phyloP scores from a whole-genome alignment of 2,888 invertebrate species.

The Nezara viridula region DNA sequence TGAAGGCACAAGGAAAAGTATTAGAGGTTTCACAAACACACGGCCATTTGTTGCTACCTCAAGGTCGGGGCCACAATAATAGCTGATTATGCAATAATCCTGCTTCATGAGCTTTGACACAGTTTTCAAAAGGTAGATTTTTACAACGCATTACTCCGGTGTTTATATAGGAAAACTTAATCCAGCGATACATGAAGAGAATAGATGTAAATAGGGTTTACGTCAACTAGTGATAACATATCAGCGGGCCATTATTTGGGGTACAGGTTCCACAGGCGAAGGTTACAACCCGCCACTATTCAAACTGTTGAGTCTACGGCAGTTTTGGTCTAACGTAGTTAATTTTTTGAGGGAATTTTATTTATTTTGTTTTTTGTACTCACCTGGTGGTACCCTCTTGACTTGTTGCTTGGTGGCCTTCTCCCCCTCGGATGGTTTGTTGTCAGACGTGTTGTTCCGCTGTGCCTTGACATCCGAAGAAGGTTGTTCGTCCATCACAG shows the following conservation, averaged over 20 bases:
- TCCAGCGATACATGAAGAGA: background rate
- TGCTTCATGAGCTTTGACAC: conserved; percentile 56
- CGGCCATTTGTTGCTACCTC: conserved; percentile 58
- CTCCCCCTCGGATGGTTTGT: conserved; percentile 12
- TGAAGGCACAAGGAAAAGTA: conserved; percentile 53
- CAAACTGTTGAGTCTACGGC: background rate
- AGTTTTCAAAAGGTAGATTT: conserved; percentile 48
- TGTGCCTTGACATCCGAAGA: conserved; percentile 3
- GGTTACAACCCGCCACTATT: conserved; percentile 42
- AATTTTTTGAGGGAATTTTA: background rate
- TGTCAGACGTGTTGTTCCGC: conserved; percentile 39
- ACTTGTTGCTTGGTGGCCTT: background rate
- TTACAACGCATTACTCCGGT: background rate
- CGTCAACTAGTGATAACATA: conserved; percentile 52
- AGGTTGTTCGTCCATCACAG: conserved; percentile 18
- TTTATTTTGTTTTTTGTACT: background rate
- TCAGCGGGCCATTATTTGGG: conserved; percentile 47
- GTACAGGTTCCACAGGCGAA: conserved; percentile 51
- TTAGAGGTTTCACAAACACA: conserved; percentile 57
- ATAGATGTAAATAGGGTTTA: conserved; percentile 28
- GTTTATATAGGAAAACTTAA: background rate
- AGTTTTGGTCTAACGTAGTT: background rate
- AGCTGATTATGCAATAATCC: conserved; percentile 59
- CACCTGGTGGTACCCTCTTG: conserved; percentile 49
- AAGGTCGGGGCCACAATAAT: conserved; percentile 60